Percentiles rank a stretch among this genome's conserved stretches.
phyloP scores from a whole-genome alignment of 2,888 invertebrate genomes.

The Spialia ferax region DNA sequence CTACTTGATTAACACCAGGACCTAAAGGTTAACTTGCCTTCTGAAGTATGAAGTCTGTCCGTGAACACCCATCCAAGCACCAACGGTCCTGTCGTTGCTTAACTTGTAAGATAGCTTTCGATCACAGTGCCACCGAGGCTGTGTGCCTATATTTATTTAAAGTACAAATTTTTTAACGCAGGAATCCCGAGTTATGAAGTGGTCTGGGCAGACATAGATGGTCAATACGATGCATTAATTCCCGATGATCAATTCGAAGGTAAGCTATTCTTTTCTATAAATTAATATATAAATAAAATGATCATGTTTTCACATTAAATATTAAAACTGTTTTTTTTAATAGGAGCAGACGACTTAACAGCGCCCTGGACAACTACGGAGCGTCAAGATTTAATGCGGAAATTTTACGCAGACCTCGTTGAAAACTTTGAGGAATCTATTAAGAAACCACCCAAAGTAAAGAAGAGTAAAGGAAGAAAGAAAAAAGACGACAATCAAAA shows the following conservation, averaged over 20 bases:
- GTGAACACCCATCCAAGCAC: no score
- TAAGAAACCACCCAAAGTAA: conserved; percentile 83
- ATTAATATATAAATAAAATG: no score
- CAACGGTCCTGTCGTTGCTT: no score
- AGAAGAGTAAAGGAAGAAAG: conserved; percentile 62
- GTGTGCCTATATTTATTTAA: no score
- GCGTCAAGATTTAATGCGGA: conserved; percentile 87
- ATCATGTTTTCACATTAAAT: neutral
- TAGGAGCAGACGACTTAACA: conserved; percentile 77
- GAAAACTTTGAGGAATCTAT: conserved; percentile 84
- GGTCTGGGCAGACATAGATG: conserved; percentile 88
- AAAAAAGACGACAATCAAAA: conserved; percentile 59
- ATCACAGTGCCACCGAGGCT: no score
- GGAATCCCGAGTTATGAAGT: conserved; percentile 91
- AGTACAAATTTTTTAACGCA: conserved; percentile 49
- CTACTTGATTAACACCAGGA: no score
- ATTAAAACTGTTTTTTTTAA: neutral
- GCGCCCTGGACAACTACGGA: conserved; percentile 90
- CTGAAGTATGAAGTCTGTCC: no score
- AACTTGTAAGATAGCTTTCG: no score
- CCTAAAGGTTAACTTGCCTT: no score
- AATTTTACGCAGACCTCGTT: conserved; percentile 89
- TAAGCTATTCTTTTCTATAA: conserved; percentile 43
- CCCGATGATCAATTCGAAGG: conserved; percentile 87
- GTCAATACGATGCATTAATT: conserved; percentile 86